These are phyloP conservation scores for Hyperoplus immaculatus DNA, from an alignment of 2,797 vertebrate species.

Conservation along the genomic window DNA sequence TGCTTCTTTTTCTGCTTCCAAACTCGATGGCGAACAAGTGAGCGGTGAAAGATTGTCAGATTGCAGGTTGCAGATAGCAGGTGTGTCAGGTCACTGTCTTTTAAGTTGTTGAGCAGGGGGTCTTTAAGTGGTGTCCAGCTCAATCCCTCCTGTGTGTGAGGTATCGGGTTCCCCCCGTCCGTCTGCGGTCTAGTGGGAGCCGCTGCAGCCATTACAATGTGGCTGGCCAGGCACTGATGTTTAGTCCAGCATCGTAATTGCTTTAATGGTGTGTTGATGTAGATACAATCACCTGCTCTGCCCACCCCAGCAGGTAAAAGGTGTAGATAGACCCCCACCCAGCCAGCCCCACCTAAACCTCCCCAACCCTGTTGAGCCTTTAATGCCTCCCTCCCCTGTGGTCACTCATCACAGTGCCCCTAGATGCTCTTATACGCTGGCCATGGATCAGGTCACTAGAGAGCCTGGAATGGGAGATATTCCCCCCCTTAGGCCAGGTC, in stretches of 20 bases:
- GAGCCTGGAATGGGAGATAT: slow-evolving; percentile 88
- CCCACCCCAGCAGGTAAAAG: slow-evolving; percentile 85
- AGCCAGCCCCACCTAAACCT: slow-evolving; percentile 45
- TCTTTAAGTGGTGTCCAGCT: slow-evolving; percentile 79
- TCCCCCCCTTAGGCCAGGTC: slow-evolving; percentile 85
- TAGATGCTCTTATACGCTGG: slow-evolving; percentile 64
- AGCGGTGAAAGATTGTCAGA: slow-evolving; percentile 71
- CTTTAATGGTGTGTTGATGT: slow-evolving; percentile 89
- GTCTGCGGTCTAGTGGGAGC: slow-evolving; percentile 76
- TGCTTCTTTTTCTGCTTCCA: slow-evolving; percentile 27
- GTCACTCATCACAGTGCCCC: slow-evolving; percentile 78
- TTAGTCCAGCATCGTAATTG: slow-evolving; percentile 83
- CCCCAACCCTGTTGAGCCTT: slow-evolving; percentile 70
- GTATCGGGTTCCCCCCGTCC: slow-evolving; percentile 75
- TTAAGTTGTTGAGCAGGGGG: slow-evolving; percentile 75
- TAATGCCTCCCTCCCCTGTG: slow-evolving; percentile 80
- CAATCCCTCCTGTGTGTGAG: slow-evolving; percentile 56
- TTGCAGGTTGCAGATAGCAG: slow-evolving; percentile 81
- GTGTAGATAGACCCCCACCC: slow-evolving; percentile 74
- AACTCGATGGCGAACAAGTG: slow-evolving; percentile 31
- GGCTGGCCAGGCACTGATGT: slow-evolving; percentile 71
- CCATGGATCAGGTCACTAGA: slow-evolving; percentile 83
- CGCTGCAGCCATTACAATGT: slow-evolving; percentile 77
- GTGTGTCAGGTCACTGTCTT: slow-evolving; percentile 79
- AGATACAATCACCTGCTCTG: slow-evolving; percentile 88